These are phyloP conservation scores for Idaea dimidiata DNA, from an alignment of 2,888 invertebrate species.

Conservation along the genomic window DNA sequence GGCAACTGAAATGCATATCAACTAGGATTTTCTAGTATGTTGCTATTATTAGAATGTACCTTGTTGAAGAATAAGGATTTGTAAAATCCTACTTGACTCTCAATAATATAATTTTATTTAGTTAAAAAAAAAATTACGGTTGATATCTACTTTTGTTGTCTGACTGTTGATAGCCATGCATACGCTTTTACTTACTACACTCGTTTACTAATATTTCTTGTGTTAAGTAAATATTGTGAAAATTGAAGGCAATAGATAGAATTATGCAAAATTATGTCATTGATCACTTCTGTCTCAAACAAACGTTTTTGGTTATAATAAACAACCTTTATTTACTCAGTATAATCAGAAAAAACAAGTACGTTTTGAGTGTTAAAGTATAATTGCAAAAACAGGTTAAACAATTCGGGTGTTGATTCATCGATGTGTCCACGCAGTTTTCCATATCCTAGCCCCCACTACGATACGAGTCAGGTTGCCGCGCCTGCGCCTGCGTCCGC, in stretches of 20 bases:
- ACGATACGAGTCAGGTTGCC: slow-evolving; percentile 49
- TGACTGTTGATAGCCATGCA: no score
- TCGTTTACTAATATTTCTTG: no score
- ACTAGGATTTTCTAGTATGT: no score
- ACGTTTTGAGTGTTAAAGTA: background rate
- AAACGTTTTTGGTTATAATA: background rate
- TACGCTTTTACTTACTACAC: no score
- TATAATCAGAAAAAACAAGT: background rate
- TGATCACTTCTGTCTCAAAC: background rate
- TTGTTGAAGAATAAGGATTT: no score
- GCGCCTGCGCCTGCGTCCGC: slow-evolving; percentile 40
- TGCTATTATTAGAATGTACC: no score
- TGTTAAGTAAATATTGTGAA: background rate
- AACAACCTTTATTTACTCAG: background rate
- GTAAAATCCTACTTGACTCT: no score
- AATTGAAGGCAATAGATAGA: background rate
- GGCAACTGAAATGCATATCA: background rate
- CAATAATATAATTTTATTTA: no score
- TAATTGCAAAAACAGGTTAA: slow-evolving; percentile 1
- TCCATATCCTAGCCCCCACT: slow-evolving; percentile 70
- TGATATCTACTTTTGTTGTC: no score
- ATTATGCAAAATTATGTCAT: background rate
- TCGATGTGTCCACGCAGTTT: slow-evolving; percentile 59
- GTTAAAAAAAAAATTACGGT: no score
- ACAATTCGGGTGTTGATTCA: slow-evolving; percentile 14